Evolutionary conservation across 2,888 invertebrate genomes (phyloP).

Genomic region (Harmothoe impar): DNA sequence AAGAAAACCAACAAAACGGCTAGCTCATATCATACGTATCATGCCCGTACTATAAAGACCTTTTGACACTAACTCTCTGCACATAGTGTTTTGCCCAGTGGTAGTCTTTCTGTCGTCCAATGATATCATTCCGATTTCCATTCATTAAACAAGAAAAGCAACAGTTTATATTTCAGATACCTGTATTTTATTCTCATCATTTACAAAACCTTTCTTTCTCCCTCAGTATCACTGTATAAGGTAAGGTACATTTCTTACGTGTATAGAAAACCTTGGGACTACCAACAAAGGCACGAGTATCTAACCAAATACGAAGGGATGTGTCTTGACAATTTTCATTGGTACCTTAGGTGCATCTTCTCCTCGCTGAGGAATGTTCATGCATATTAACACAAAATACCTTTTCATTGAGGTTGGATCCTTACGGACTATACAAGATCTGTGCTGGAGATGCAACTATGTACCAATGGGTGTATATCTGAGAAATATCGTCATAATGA

Average conservation of each 20-base stretch:
- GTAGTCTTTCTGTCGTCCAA: too few species aligned
- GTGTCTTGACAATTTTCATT: neutral
- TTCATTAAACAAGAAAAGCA: too few species aligned
- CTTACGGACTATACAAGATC: neutral
- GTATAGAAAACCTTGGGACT: slow-evolving; percentile 58
- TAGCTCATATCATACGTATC: too few species aligned
- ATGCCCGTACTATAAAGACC: too few species aligned
- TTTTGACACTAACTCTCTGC: too few species aligned
- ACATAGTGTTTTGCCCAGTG: too few species aligned
- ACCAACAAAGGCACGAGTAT: slow-evolving; percentile 58
- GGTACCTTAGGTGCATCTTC: neutral
- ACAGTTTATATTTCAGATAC: slow-evolving; percentile 31
- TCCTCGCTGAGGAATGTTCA: neutral
- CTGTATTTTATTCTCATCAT: slow-evolving; percentile 47
- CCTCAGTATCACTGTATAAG: slow-evolving; percentile 47
- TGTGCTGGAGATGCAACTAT: neutral
- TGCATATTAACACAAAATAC: neutral
- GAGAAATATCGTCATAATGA: slow-evolving; percentile 5
- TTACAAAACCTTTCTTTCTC: slow-evolving; percentile 39
- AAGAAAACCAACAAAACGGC: too few species aligned
- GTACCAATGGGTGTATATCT: neutral
- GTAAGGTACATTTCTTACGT: slow-evolving; percentile 23
- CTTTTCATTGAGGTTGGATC: neutral
- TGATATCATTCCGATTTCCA: too few species aligned
- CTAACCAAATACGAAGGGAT: slow-evolving; percentile 52